Percentiles rank a stretch among this genome's conserved stretches.
Evolutionary conservation across 1,140 invertebrate genomes (phyloP).

Genomic region (Oedothorax gibbosus): DNA sequence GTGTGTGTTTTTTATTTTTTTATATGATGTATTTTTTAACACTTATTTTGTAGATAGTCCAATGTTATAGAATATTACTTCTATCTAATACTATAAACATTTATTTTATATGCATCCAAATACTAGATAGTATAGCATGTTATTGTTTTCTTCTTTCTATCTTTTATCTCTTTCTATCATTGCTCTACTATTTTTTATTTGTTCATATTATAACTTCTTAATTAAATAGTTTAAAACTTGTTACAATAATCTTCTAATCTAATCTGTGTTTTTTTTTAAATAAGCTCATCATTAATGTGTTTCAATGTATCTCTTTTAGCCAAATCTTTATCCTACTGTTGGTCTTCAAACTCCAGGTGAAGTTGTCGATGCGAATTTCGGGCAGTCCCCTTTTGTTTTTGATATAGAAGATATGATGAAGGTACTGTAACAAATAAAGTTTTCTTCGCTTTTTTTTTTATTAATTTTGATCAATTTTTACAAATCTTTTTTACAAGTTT

Average conservation of each 20-base stretch:
- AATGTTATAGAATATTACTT: no score
- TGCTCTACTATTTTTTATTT: not conserved
- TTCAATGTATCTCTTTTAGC: conserved; percentile 71
- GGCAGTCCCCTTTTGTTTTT: conserved; percentile 96
- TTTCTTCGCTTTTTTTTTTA: not conserved
- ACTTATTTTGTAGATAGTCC: no score
- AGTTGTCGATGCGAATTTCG: conserved; percentile 98
- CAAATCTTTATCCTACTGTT: conserved; percentile 97
- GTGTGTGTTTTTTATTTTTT: no score
- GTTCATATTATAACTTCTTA: not conserved
- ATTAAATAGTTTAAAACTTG: not conserved
- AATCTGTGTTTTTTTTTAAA: not conserved
- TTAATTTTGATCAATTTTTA: not conserved
- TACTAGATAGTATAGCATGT: no score
- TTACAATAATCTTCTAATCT: not conserved
- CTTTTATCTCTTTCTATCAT: not conserved
- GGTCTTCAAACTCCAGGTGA: conserved; percentile 98
- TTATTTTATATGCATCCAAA: no score
- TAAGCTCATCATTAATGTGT: not conserved
- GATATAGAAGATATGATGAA: conserved; percentile 97
- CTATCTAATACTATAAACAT: no score
- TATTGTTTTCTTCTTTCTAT: no score
- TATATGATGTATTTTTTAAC: no score
- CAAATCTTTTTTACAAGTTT: not conserved
- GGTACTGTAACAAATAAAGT: conserved; percentile 64